Conservation (phyloP, 2,113 vertebrate genomes). For the Macquaria australasica region DNA sequence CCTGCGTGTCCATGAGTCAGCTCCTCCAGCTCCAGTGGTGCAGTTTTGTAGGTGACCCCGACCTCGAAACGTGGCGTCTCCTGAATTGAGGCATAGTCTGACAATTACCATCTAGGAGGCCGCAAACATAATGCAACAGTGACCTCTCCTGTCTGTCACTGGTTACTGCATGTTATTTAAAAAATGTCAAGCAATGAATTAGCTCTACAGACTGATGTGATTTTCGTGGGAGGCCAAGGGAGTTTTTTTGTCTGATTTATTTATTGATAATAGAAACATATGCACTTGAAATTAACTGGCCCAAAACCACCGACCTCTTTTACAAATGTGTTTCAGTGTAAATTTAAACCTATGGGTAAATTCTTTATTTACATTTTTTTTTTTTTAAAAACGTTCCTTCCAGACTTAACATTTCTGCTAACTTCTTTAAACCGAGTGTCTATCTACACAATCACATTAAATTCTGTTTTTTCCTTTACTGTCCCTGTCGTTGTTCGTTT, state of each 20-base stretch:
- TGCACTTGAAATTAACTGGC: background rate
- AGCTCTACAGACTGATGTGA: background rate
- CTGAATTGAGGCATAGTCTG: background rate
- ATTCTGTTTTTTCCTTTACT: background rate
- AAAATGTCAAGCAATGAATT: background rate
- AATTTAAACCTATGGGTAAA: background rate
- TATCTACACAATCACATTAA: background rate
- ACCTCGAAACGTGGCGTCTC: conserved; percentile 46
- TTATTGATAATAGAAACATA: background rate
- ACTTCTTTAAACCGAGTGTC: background rate
- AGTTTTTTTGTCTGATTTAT: background rate
- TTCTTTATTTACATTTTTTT: background rate
- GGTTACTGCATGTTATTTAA: conserved; percentile 14
- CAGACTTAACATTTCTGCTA: background rate
- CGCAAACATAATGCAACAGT: conserved; percentile 9
- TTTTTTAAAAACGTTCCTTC: background rate
- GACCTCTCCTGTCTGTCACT: conserved; percentile 48
- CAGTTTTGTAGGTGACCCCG: conserved; percentile 47
- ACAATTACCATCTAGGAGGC: background rate
- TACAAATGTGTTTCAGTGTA: background rate
- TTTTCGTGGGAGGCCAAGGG: background rate
- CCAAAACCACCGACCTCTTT: background rate
- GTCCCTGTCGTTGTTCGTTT: background rate
- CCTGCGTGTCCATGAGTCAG: conserved; percentile 53
- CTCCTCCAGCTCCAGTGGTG: conserved; percentile 32